These are phyloP conservation scores for Amia ocellicauda DNA, from an alignment of 2,113 vertebrate species.

Conservation along the genomic window DNA sequence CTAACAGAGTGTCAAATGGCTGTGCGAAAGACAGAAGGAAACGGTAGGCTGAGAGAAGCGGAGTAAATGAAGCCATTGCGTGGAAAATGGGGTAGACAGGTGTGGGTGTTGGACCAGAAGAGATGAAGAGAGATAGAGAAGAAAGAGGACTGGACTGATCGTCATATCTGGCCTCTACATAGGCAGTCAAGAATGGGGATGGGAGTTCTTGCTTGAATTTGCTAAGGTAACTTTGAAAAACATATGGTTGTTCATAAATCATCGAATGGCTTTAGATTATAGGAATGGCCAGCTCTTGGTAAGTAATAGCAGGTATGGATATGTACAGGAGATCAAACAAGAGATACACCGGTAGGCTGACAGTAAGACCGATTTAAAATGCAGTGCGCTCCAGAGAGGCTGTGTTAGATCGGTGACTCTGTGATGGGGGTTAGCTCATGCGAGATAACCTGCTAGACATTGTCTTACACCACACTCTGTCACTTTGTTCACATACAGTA, in stretches of 20 bases:
- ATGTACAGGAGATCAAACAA: conserved; percentile 7
- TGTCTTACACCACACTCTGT: too few relatives aligned
- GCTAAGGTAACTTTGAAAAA: too few relatives aligned
- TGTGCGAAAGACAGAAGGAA: too few relatives aligned
- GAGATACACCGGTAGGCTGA: conserved; percentile 13
- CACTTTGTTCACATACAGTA: too few relatives aligned
- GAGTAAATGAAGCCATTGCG: too few relatives aligned
- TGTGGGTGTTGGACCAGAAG: background rate
- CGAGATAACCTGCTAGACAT: background rate
- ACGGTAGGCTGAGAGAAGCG: too few relatives aligned
- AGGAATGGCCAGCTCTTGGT: background rate
- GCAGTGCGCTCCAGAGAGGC: background rate
- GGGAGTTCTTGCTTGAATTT: too few relatives aligned
- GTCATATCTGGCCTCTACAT: too few relatives aligned
- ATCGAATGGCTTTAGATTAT: background rate
- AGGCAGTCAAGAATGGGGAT: too few relatives aligned
- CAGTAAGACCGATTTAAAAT: conserved; percentile 14
- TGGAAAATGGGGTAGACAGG: too few relatives aligned
- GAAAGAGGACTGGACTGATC: background rate
- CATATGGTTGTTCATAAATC: conserved; percentile 25
- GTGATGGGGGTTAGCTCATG: background rate
- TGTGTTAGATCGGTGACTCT: conserved; percentile 14
- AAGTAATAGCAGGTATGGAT: background rate
- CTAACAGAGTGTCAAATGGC: too few relatives aligned
- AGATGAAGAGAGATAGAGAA: background rate